Conservation (phyloP, 2,888 invertebrate genomes). For the Philaethria dido region DNA sequence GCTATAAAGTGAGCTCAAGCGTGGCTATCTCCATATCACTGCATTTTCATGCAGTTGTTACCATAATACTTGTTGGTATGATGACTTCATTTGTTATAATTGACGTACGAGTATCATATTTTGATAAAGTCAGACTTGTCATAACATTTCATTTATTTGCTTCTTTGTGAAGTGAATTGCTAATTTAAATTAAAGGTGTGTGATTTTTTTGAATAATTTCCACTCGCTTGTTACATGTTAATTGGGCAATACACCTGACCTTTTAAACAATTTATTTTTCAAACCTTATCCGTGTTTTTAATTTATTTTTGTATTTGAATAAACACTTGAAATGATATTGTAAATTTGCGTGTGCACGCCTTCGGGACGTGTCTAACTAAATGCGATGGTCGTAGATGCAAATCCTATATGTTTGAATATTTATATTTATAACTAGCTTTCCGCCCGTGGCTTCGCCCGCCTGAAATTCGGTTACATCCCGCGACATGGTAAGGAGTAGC, state of each 20-base stretch:
- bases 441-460: too few relatives aligned
- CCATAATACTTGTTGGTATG: not conserved
- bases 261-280: not conserved
- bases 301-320: not conserved
- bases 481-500: too few relatives aligned
- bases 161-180: not conserved
- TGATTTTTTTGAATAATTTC: not conserved
- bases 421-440: too few relatives aligned
- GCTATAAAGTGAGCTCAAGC: constrained; percentile 11
- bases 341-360: not conserved
- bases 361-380: not conserved
- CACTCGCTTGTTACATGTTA: not conserved
- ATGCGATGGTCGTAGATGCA: not conserved
- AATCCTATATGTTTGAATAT: not conserved
- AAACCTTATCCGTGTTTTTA: not conserved
- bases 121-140: too few relatives aligned
- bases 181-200: constrained; percentile 11
- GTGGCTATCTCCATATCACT: constrained; percentile 5
- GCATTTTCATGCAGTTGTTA: not conserved
- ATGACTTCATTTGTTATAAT: not conserved
- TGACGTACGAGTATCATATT: too few relatives aligned
- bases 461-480: too few relatives aligned
- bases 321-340: not conserved
- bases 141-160: not conserved
- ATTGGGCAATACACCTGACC: not conserved